phyloP scores from a whole-genome alignment of 2,797 vertebrate genomes.

The Etheostoma nigrum region DNA sequence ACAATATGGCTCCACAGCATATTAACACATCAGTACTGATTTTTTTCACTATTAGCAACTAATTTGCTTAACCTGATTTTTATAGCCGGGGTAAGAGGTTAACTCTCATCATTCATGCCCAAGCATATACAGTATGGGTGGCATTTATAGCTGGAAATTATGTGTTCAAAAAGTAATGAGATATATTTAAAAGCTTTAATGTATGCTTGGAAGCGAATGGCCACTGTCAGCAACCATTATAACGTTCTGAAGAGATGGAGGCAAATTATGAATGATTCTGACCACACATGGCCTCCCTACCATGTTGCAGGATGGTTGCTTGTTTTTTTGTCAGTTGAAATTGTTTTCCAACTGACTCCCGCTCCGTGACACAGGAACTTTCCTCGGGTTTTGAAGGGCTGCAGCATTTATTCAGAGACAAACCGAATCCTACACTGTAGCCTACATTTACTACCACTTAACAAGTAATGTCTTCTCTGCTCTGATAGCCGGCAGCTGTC shows the following conservation, averaged over 20 bases:
- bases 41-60: conserved; percentile 58
- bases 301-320: too few relatives aligned
- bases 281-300: neutral
- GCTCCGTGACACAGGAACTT: too few relatives aligned
- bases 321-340: too few relatives aligned
- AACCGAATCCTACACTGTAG: too few relatives aligned
- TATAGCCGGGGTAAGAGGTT: conserved; percentile 61
- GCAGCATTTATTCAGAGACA: too few relatives aligned
- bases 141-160: conserved; percentile 55
- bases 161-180: conserved; percentile 48
- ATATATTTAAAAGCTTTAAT: conserved; percentile 61
- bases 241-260: conserved; percentile 18
- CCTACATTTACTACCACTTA: too few relatives aligned
- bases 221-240: conserved; percentile 36
- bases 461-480: too few relatives aligned
- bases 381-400: too few relatives aligned
- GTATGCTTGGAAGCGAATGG: conserved; percentile 60
- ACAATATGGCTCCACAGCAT: conserved; percentile 31
- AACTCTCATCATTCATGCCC: conserved; percentile 66
- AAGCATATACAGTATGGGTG: conserved; percentile 44
- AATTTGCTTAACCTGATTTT: conserved; percentile 61
- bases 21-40: conserved; percentile 55
- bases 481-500: too few relatives aligned
- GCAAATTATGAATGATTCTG: conserved; percentile 16
- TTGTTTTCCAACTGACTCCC: too few relatives aligned